Evolutionary conservation across 2,888 invertebrate genomes (phyloP).

Genomic region (Sericinus montela): DNA sequence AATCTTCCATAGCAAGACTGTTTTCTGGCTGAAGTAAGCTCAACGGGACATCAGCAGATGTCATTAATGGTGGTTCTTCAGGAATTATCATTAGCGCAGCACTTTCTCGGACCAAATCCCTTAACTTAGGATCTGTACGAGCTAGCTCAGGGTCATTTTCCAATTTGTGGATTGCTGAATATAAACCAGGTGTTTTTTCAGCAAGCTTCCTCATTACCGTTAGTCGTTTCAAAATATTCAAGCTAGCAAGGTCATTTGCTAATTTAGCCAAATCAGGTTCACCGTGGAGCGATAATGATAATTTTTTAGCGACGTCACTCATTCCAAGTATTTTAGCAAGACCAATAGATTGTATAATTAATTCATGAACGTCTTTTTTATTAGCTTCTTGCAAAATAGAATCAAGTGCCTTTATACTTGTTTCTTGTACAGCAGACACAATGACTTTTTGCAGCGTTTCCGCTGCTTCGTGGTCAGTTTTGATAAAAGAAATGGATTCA

Average conservation of each 20-base stretch:
- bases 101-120: conserved; percentile 86
- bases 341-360: conserved; percentile 82
- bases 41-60: conserved; percentile 85
- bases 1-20: conserved; percentile 87
- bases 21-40: conserved; percentile 84
- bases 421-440: conserved; percentile 81
- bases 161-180: conserved; percentile 80
- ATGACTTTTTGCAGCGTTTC: conserved; percentile 84
- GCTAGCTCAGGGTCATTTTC: conserved; percentile 83
- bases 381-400: conserved; percentile 72
- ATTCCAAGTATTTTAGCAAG: conserved; percentile 85
- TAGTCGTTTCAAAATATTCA: conserved; percentile 83
- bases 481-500: conserved; percentile 78
- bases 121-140: conserved; percentile 83
- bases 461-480: conserved; percentile 82
- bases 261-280: conserved; percentile 77
- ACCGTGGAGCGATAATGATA: conserved; percentile 75
- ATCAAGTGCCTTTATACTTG: conserved; percentile 79
- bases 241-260: conserved; percentile 77
- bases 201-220: conserved; percentile 86
- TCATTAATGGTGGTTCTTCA: conserved; percentile 79
- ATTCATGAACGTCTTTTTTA: conserved; percentile 59
- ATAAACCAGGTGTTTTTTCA: conserved; percentile 81
- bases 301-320: conserved; percentile 79
- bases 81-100: conserved; percentile 84